Evolutionary conservation across 2,888 invertebrate species (phyloP), one percentile per base, ranked within the genome.

Genomic region (Mycalesis mineus): DNA sequence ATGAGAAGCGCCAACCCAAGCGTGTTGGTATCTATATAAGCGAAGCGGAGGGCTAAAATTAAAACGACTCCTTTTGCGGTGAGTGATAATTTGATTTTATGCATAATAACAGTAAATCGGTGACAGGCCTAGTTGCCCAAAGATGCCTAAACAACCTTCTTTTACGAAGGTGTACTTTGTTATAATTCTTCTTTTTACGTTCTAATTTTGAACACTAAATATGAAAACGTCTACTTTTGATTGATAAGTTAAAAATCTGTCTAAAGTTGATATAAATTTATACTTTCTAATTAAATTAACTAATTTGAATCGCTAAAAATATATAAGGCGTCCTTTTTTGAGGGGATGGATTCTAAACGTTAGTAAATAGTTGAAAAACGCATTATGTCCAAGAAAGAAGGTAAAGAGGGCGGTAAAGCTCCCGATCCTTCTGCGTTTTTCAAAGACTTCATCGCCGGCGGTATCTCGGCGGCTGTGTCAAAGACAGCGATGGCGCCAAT

Each of bases 401-500:
- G 67, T 55, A 67, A 70, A 44, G 65, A 68, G 15, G 61, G 59
- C 1, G 49, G 33, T 14, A 65, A 68, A 48, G 65, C 57, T 39
- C 58, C 57, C 33, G 70, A 66, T 0, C 0, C 68, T 2, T 94
- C 94, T 91, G 94, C 94, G 65, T 97, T 97, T 82, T 77, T 94
- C 70, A 96, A 97, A 90, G 98, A 97, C 91, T 97, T 97, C 79
- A 78, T 95, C 60, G 97, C 97, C 65, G 98, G 98, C 70, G 98
- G 98, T 65, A 91, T 97, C 49, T 95, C 98, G 44, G 98, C 98
- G 33, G 98, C 97, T 42, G 93, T 97, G 66, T 97, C 98, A 52
- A 98, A 98, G 83, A 98, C 98, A 45, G 94, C 95, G 41, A 97
- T 97, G 62, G 98, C 98, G 14, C 98, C 98, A 57, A 98, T 98